Percentiles rank a stretch among this genome's conserved stretches.
phyloP scores from a whole-genome alignment of 2,113 vertebrate genomes.

The Lota lota region DNA sequence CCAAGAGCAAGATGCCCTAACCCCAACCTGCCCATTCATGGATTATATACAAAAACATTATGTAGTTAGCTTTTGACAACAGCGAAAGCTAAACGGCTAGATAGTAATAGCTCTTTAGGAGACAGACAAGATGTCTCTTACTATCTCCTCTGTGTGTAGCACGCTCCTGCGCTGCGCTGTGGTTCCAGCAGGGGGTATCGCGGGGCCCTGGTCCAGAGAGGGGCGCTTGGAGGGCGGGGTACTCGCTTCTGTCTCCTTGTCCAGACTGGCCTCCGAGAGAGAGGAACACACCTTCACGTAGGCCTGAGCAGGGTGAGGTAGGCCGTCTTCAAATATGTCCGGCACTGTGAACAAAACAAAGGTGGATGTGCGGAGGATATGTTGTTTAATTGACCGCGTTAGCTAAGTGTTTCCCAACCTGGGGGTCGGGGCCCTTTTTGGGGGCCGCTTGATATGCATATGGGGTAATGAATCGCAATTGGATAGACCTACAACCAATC shows the following conservation, averaged over 20 bases:
- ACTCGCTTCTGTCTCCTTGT: constrained; percentile 27
- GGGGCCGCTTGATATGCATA: too few relatives aligned
- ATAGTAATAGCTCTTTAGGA: too few relatives aligned
- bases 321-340: constrained; percentile 75
- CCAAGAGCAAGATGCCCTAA: too few relatives aligned
- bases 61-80: neutral
- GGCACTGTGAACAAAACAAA: constrained; percentile 35
- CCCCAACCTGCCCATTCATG: too few relatives aligned
- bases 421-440: neutral
- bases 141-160: constrained; percentile 74
- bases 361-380: neutral
- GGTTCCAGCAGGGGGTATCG: constrained; percentile 56
- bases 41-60: too few relatives aligned
- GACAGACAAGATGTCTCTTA: constrained; percentile 29
- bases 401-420: neutral
- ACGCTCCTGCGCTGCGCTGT: constrained; percentile 74
- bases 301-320: constrained; percentile 74
- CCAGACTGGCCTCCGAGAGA: constrained; percentile 63
- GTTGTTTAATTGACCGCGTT: too few relatives aligned
- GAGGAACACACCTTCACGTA: constrained; percentile 75
- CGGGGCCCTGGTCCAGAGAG: constrained; percentile 21
- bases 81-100: too few relatives aligned
- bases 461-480: too few relatives aligned
- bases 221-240: constrained; percentile 24
- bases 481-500: too few relatives aligned